Conservation (phyloP, 2,797 vertebrate species). For the Enteromius fasciolatus region DNA sequence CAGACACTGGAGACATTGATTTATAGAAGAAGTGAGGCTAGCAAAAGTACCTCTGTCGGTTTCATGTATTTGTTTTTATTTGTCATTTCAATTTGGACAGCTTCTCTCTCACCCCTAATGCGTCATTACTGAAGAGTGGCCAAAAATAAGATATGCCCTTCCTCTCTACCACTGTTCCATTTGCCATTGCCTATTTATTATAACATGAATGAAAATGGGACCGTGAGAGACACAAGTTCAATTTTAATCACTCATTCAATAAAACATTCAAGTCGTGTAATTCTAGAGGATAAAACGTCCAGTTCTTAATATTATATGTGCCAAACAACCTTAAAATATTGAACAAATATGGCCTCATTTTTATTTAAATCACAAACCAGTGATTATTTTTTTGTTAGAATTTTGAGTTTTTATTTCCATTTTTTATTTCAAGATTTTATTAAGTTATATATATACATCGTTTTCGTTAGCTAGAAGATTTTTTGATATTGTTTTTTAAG, state of each 20-base stretch:
- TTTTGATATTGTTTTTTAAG: too few relatives aligned
- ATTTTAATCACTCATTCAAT: background rate
- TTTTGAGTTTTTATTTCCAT: too few relatives aligned
- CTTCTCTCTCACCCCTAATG: constrained; percentile 41
- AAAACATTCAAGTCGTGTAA: background rate
- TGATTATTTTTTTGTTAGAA: background rate
- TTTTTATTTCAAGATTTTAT: too few relatives aligned
- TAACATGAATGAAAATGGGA: background rate
- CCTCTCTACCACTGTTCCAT: constrained; percentile 16
- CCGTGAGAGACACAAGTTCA: background rate
- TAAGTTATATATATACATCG: too few relatives aligned
- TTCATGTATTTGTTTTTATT: constrained; percentile 76
- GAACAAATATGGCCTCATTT: background rate
- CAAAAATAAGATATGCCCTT: constrained; percentile 44
- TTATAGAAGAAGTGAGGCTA: constrained; percentile 71
- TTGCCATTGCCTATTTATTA: background rate
- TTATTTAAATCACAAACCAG: background rate
- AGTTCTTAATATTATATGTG: background rate
- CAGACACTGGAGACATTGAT: constrained; percentile 70
- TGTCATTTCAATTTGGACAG: constrained; percentile 74
- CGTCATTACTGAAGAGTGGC: constrained; percentile 23
- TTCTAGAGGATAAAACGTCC: background rate
- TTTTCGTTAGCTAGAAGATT: too few relatives aligned
- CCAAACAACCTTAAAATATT: background rate
- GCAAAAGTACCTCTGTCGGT: constrained; percentile 67